Percentiles rank a stretch among this genome's conserved stretches.
These are phyloP conservation scores for Diaprepes abbreviatus DNA, from an alignment of 2,888 invertebrate species.

Conservation along the genomic window DNA sequence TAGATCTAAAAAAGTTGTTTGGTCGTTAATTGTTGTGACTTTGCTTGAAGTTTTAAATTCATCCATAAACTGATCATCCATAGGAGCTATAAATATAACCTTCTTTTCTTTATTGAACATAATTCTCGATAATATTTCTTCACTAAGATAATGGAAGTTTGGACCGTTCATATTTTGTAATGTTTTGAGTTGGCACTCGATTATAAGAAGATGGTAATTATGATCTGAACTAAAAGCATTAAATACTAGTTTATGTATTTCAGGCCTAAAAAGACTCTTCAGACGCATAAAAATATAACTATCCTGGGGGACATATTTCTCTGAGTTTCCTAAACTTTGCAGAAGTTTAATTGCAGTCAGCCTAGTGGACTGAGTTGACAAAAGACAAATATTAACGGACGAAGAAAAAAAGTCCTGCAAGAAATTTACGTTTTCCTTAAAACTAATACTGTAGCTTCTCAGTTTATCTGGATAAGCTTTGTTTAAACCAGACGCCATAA, in stretches of 20 bases:
- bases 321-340: slow-evolving; percentile 13
- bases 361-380: slow-evolving; percentile 25
- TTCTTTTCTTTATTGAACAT: background rate
- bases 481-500: slow-evolving; percentile 34
- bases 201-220: slow-evolving; percentile 27
- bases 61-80: background rate
- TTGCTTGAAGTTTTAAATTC: background rate
- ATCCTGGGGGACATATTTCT: slow-evolving; percentile 17
- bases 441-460: slow-evolving; percentile 8
- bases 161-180: background rate
- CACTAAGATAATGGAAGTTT: background rate
- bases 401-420: background rate
- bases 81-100: slow-evolving; percentile 13
- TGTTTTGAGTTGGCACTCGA: slow-evolving; percentile 33
- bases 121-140: background rate
- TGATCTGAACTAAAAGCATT: slow-evolving; percentile 11
- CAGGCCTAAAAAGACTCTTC: background rate
- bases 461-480: slow-evolving; percentile 36
- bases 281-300: slow-evolving; percentile 39
- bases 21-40: background rate
- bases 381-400: background rate
- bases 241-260: slow-evolving; percentile 21
- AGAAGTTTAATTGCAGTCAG: slow-evolving; percentile 35
- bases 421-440: background rate
- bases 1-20: slow-evolving; percentile 28